Evolutionary conservation across 92 coral and sea anemone species (phyloP).

Genomic region (Micromussa lordhowensis): DNA sequence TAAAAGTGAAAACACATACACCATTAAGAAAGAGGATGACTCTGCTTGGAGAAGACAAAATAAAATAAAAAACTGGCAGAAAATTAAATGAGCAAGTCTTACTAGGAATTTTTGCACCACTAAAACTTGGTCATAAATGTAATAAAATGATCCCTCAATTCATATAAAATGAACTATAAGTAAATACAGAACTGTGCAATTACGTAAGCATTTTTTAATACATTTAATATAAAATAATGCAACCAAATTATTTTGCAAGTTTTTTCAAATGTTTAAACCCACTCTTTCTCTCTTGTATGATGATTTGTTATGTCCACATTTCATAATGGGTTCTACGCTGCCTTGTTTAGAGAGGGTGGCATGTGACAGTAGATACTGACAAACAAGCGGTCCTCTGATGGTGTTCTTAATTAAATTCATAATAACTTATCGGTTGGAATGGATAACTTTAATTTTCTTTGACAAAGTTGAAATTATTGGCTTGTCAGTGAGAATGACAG

Average conservation of each 20-base stretch:
- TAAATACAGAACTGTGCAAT: not conserved
- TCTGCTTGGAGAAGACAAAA: not conserved
- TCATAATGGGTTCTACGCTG: not conserved
- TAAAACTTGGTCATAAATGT: not conserved
- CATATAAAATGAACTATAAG: not conserved
- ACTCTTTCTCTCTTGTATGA: not conserved
- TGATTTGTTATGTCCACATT: not conserved
- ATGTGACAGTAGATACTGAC: too few relatives aligned
- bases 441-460: not conserved
- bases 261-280: not conserved
- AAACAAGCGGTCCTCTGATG: too few relatives aligned
- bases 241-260: not conserved
- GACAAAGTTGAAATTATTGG: not conserved
- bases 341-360: too few relatives aligned
- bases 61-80: not conserved
- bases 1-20: too few relatives aligned
- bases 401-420: too few relatives aligned
- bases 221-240: too few relatives aligned
- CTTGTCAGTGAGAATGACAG: not conserved
- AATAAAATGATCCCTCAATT: not conserved
- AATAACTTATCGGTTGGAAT: not conserved
- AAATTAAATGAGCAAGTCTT: not conserved
- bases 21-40: too few relatives aligned
- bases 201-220: not conserved
- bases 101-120: not conserved